Conservation (phyloP, 1,140 invertebrate genomes). For the Rhagoletis pomonella region DNA sequence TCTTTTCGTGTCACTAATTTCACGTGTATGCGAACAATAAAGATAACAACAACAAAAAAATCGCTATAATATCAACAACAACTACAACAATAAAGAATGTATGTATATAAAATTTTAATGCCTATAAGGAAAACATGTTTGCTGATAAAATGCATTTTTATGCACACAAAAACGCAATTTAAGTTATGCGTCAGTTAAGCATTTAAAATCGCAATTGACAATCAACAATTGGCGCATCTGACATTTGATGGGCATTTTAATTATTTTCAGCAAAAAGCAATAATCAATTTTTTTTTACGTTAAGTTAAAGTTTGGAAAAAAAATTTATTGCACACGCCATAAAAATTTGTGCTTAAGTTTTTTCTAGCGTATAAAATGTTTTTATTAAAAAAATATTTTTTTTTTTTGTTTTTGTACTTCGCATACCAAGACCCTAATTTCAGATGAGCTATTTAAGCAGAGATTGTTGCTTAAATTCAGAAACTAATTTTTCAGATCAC, state of each 20-base stretch:
- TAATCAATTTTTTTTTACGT: too few species aligned
- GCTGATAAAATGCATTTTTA: background rate
- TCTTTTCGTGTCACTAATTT: conserved; percentile 46
- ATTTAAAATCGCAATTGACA: conserved; percentile 46
- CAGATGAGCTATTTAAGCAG: too few species aligned
- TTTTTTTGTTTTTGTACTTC: too few species aligned
- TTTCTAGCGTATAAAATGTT: too few species aligned
- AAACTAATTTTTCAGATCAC: too few species aligned
- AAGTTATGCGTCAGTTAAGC: conserved; percentile 8
- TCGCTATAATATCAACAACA: background rate
- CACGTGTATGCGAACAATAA: conserved; percentile 50
- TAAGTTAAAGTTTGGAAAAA: too few species aligned
- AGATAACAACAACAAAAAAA: conserved; percentile 36
- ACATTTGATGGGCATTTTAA: conserved; percentile 31
- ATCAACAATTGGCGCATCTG: conserved; percentile 1
- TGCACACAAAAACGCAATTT: conserved; percentile 22
- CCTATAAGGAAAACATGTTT: conserved; percentile 2
- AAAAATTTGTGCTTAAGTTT: too few species aligned
- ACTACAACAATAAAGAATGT: background rate
- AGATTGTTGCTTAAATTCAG: too few species aligned
- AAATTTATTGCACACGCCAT: too few species aligned
- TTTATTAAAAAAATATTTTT: too few species aligned
- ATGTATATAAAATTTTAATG: conserved; percentile 16
- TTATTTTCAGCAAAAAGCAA: background rate
- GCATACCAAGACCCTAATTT: too few species aligned